These are phyloP conservation scores for Coleophora flavipennella DNA, from an alignment of 2,888 invertebrate species.

Conservation along the genomic window DNA sequence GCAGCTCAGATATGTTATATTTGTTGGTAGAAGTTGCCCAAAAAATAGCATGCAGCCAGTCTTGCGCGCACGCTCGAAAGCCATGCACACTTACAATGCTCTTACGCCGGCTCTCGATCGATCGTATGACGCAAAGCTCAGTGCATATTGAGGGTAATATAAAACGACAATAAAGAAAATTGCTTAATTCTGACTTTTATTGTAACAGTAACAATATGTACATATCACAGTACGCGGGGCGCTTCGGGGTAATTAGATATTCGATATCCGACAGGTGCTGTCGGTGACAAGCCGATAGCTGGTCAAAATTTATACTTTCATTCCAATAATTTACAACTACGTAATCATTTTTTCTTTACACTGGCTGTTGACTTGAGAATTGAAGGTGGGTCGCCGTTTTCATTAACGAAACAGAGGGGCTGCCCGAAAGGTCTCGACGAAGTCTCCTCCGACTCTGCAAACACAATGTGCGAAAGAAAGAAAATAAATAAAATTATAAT, in stretches of 20 bases:
- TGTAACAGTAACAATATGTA: conserved; percentile 66
- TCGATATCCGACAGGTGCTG: conserved; percentile 48
- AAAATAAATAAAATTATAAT: conserved; percentile 44
- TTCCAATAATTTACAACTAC: conserved; percentile 29
- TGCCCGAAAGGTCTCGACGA: conserved; percentile 84
- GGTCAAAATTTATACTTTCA: conserved; percentile 36
- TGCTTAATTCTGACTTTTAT: conserved; percentile 57
- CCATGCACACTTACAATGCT: conserved; percentile 67
- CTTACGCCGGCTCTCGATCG: conserved; percentile 28
- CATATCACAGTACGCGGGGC: conserved; percentile 73
- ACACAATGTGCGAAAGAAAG: conserved; percentile 52
- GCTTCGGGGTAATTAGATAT: conserved; percentile 58
- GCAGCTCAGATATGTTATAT: conserved; percentile 25
- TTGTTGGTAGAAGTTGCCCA: conserved; percentile 38
- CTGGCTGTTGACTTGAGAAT: conserved; percentile 67
- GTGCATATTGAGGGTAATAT: conserved; percentile 36
- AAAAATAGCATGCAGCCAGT: conserved; percentile 57
- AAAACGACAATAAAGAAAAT: conserved; percentile 35
- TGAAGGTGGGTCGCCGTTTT: conserved; percentile 69
- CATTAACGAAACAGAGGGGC: conserved; percentile 79
- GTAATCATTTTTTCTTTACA: conserved; percentile 65
- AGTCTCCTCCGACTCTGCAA: conserved; percentile 70
- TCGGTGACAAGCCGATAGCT: conserved; percentile 34
- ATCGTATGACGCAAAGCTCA: conserved; percentile 33
- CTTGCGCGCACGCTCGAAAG: conserved; percentile 40